Conservation (phyloP, 1,140 invertebrate genomes). For the Coenobita brevimanus region DNA sequence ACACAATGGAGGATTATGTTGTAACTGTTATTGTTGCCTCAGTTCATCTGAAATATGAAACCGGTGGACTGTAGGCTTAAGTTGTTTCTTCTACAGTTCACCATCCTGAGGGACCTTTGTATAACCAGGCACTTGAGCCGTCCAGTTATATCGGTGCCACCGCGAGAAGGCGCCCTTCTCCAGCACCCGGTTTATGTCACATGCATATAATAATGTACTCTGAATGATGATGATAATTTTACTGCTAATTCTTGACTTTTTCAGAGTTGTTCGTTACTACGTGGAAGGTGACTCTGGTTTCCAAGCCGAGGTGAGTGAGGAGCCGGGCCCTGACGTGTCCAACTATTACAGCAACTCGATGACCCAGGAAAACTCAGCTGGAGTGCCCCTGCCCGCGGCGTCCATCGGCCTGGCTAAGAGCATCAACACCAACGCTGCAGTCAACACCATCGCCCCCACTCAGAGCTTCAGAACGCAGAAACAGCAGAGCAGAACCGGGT, state of each 20-base stretch:
- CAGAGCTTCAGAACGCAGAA: not conserved
- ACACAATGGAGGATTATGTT: no score
- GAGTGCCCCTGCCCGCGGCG: not conserved
- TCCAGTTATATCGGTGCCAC: no score
- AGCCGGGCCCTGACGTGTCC: slow-evolving; percentile 18
- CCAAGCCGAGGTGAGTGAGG: slow-evolving; percentile 44
- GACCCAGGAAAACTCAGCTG: not conserved
- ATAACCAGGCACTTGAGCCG: no score
- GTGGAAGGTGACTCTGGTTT: slow-evolving; percentile 44
- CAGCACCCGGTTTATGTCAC: no score
- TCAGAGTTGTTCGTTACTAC: slow-evolving; percentile 40
- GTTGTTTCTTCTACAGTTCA: no score
- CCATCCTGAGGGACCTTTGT: no score
- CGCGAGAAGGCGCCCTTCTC: no score
- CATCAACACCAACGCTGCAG: not conserved
- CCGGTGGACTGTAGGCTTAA: no score
- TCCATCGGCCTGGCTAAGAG: slow-evolving; percentile 5
- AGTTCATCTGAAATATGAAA: no score
- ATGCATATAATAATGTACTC: no score
- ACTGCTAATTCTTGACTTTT: not conserved
- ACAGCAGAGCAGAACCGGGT: not conserved
- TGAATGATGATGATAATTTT: no score
- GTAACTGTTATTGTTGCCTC: no score
- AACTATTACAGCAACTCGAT: slow-evolving; percentile 52
- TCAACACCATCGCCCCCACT: slow-evolving; percentile 14